Base-by-base conservation (phyloP, 2,888 invertebrate species). In the Synergus japonicus region DNA sequence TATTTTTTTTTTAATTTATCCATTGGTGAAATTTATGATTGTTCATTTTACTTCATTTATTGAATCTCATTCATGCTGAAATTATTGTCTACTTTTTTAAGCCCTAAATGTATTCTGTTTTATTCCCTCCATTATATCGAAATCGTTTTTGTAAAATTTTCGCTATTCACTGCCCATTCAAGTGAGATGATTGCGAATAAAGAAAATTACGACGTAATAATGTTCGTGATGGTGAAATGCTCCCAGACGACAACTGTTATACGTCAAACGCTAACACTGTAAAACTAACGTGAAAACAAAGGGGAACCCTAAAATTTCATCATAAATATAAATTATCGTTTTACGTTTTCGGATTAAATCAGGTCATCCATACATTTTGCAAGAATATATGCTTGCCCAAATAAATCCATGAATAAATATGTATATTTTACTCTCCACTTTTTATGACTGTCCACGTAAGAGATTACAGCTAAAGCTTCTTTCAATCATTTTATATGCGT, bases 341-440 rank as follows among this genome's bases (percentile, higher is more conserved):
- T 69, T 46, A 69, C 46, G 46, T 22, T 22, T 46, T 22, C 69
- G 46, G 69, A 69, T 69, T 46, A 69, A 69, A 69, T 69, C 49
- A 49, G 4, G 69, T 3, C 46, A 18, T 46, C 18, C 29, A 15
- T 29, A 29, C 22, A 69, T 46, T 69, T 69, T 49, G 29, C 29
- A 29, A 22, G 46, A 69, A 69, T 46, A 29, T 69, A 67, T 67
- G 44, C 18, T 22, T 18, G 46, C 46, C 13, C 46, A 46, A 7
- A 69, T 46, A 69, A 69, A 69, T 46, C 18, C 69, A 69, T 46
- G 44, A 69, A 69, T 69, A 69, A 69, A 54, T 54, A 69, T 69
- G 69, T 69, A 69, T 69, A 46, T 69, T 69, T 69, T 18, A 69
- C 18, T 54, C 13, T 69, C 46, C 18, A 22, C 46, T 69, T 46